phyloP scores from a whole-genome alignment of 2,888 invertebrate species.

The Acronicta aceris region DNA sequence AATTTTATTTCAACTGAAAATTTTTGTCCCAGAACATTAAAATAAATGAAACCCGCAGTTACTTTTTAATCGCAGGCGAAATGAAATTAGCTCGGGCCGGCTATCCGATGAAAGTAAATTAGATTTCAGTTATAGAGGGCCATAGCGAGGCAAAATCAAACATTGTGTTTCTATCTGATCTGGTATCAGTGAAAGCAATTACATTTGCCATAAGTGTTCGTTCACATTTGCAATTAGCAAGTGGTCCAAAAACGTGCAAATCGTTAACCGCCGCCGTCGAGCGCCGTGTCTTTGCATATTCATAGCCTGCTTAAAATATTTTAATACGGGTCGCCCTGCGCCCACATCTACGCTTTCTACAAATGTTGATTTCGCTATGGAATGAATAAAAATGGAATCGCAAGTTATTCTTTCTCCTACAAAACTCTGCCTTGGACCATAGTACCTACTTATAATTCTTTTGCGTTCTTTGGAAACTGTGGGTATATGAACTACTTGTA shows the following conservation, averaged over 20 bases:
- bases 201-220: conserved; percentile 87
- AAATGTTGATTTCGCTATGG: conserved; percentile 81
- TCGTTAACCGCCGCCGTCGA: conserved; percentile 84
- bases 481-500: conserved; percentile 45
- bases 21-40: conserved; percentile 53
- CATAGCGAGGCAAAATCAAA: conserved; percentile 69
- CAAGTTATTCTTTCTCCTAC: conserved; percentile 41
- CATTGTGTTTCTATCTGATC: conserved; percentile 71
- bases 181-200: conserved; percentile 85
- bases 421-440: conserved; percentile 36
- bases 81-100: conserved; percentile 52
- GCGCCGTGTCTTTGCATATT: conserved; percentile 88
- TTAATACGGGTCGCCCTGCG: conserved; percentile 84
- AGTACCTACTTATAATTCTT: conserved; percentile 31
- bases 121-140: conserved; percentile 58
- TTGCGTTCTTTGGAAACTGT: conserved; percentile 42
- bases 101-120: conserved; percentile 59
- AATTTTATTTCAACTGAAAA: conserved; percentile 42
- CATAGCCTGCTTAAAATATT: conserved; percentile 89
- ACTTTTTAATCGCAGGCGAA: conserved; percentile 58
- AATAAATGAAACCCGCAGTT: conserved; percentile 52
- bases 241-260: conserved; percentile 88
- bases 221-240: conserved; percentile 88
- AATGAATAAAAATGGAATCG: conserved; percentile 70
- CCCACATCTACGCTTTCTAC: conserved; percentile 81